Conservation (phyloP, 1,140 invertebrate genomes). For the Pectinophora gossypiella region DNA sequence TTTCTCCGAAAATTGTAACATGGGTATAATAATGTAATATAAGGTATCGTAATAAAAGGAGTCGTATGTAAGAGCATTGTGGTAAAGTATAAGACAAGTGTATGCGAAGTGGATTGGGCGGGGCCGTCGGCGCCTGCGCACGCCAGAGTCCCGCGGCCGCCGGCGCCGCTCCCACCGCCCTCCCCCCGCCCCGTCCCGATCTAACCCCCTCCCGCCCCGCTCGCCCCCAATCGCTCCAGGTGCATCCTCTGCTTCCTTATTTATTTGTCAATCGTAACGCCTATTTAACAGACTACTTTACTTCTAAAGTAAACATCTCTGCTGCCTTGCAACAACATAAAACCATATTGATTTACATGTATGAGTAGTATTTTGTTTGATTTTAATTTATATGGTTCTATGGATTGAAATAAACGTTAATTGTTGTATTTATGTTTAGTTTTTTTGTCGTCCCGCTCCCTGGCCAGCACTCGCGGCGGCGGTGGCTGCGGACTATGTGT, state of each 20-base stretch:
- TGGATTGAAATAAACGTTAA: conserved; percentile 73
- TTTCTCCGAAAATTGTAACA: conserved; percentile 43
- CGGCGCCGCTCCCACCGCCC: background rate
- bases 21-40: conserved; percentile 28
- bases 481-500: too few species aligned
- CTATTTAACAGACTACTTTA: conserved; percentile 6
- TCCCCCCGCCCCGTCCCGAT: conserved; percentile 11
- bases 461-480: too few species aligned
- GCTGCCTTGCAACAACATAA: conserved; percentile 52
- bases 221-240: conserved; percentile 6
- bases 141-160: background rate
- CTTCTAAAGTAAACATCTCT: conserved; percentile 18
- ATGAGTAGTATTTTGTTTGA: conserved; percentile 64
- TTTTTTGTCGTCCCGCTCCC: conserved; percentile 20
- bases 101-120: conserved; percentile 8
- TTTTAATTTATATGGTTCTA: conserved; percentile 70
- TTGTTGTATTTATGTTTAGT: conserved; percentile 64
- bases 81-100: conserved; percentile 17
- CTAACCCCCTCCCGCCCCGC: conserved; percentile 7
- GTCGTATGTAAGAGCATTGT: conserved; percentile 33
- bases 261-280: conserved; percentile 18
- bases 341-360: conserved; percentile 61
- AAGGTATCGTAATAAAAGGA: conserved; percentile 39
- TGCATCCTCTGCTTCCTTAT: conserved; percentile 25
- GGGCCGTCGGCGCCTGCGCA: conserved; percentile 3